Evolutionary conservation across 53 echinoderm and acorn worm species (phyloP), one percentile per base, ranked within the genome.

Genomic region (Pentamera pediparva): DNA sequence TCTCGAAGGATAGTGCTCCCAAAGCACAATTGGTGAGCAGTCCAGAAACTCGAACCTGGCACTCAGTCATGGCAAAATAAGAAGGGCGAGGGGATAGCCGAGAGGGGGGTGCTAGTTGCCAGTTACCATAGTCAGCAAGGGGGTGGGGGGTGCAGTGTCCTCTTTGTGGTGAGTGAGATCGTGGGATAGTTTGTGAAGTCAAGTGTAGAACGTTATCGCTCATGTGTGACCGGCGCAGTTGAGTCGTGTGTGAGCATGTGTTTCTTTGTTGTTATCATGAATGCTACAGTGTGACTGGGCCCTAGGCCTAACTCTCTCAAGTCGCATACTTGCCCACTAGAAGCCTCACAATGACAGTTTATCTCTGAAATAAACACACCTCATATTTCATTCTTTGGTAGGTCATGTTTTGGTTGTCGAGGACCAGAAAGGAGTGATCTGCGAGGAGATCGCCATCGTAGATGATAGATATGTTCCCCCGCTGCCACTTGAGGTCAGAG

Each of bases 391-490:
- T 76, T 38, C 91, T 64, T 34, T 98, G 98, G 72, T 83, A 98
- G 38, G 79, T 79, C 70, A 86, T 88, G 53, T 77, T 77, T 36
- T 91, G 81, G 30, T 98, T 91, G 22, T 92, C 89, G 7, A 92
- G 83, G 15, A 98, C 85, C 32, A 88, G 78, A 63, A 98, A 79
- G 13, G 98, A 91, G 38, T 81, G 77, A 32, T 89, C 86, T 30
- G 88, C 81, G 10, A 81, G 78, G 15, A 82, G 82, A 13, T 78
- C 83, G 32, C 98, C 98, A 27, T 98, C 85, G 59, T 91, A 98
- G 39, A 98, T 65, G 70, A 98, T 92, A 9, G 91, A 86, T 39
- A 92, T 83, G 51, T 98, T 84, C 48, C 98, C 98, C 33, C 89
- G 73, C 63, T 88, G 88, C 91, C 98, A 91, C 58, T 78, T 81